Base-by-base conservation (phyloP, 2,113 vertebrate genomes). In the Burhinus oedicnemus region DNA sequence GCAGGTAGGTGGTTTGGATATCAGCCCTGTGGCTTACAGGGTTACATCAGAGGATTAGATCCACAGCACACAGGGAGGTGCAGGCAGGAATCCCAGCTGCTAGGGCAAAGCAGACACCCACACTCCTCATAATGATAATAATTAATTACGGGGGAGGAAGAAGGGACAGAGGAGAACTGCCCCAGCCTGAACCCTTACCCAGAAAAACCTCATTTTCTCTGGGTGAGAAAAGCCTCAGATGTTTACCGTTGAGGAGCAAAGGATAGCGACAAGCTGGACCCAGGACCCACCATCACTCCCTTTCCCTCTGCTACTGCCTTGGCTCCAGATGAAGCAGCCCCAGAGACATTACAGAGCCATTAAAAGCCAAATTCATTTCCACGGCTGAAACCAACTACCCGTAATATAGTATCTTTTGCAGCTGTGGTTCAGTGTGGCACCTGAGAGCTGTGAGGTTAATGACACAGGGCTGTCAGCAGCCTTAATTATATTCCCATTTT, bases 401-500 rank as follows among this genome's bases (percentile, higher is more conserved):
- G 0, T 72, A 87, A 42, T 65, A 55, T 52, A 45, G 94, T 38
- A 26, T 75, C 80, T 55, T 12, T 34, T 65, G 61, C 96, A 89
- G 94, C 85, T 94, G 95, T 78, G 96, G 72, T 95, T 96, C 95
- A 89, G 87, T 6, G 76, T 91, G 94, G 96, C 96, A 97, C 96
- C 96, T 88, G 94, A 94, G 89, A 95, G 83, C 94, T 78, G 88
- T 8, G 95, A 97, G 95, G 93, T 95, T 94, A 88, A 96, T 64
- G 93, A 93, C 92, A 87, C 86, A 22, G 72, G 36, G 47, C 93
- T 95, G 94, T 83, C 95, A 85, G 96, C 96, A 94, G 66, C 96
- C 88, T n/a, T 94, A 96, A 96, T 95, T 76, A 95, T 91, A 91
- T 74, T 85, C 89, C 91, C 81, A 66, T 95, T 95, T 97, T 95